Percentiles rank a stretch among this genome's conserved stretches.
Conservation (phyloP, 1,140 invertebrate genomes). For the Onthophagus taurus region DNA sequence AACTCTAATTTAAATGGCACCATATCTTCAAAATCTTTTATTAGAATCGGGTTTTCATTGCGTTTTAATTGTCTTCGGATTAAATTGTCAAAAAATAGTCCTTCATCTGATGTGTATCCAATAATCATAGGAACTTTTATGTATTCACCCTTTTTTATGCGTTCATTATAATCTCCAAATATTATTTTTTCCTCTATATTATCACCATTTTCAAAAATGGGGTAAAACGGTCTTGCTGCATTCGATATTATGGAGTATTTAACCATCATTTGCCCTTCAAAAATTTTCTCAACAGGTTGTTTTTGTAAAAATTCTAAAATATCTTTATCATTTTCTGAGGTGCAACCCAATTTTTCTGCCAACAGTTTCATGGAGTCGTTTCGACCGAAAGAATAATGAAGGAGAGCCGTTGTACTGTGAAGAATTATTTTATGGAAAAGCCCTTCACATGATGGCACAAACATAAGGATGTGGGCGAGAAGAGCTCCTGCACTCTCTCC, state of each 20-base stretch:
- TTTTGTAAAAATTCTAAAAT: constrained; percentile 26
- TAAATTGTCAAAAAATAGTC: constrained; percentile 28
- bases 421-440: constrained; percentile 52
- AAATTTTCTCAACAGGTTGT: constrained; percentile 29
- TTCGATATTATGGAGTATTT: constrained; percentile 10
- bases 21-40: constrained; percentile 40
- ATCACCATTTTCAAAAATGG: constrained; percentile 37
- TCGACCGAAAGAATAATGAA: constrained; percentile 39
- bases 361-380: constrained; percentile 31
- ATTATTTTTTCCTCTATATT: constrained; percentile 31
- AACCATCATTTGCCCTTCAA: constrained; percentile 22
- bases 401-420: constrained; percentile 51
- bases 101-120: constrained; percentile 38
- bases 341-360: constrained; percentile 21
- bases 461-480: constrained; percentile 28
- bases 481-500: constrained; percentile 45
- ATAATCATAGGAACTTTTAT: constrained; percentile 38
- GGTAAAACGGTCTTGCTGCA: no score
- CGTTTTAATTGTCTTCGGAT: constrained; percentile 32
- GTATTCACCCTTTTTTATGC: constrained; percentile 36
- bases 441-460: constrained; percentile 38
- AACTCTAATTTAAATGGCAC: constrained; percentile 40
- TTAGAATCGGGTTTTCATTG: constrained; percentile 23
- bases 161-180: constrained; percentile 30
- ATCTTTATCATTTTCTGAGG: constrained; percentile 6